Evolutionary conservation across 2,888 invertebrate genomes (phyloP), one percentile per base, ranked within the genome.

Genomic region (Dorcus parallelipipedus): DNA sequence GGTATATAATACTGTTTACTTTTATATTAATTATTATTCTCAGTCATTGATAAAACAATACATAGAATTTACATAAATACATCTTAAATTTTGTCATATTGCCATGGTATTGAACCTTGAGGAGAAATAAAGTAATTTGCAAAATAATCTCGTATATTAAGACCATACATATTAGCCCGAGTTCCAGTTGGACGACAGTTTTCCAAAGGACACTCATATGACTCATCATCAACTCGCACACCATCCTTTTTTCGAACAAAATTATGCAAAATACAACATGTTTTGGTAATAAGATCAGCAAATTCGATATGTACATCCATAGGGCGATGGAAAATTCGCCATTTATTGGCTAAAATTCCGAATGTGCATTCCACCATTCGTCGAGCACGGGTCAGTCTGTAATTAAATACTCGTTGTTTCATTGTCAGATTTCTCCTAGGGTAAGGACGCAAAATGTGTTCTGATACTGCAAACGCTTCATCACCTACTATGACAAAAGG

Each of bases 291-390:
- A 47, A 38, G 40, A n/a, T 55, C 58, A 41, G 62, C 58, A 60
- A 62, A 62, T 47, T 60, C 60, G 39, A 26, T 5, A n/a, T 9
- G 9, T 5, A 50, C 50, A 26, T 47, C 42, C 17, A 59, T 38
- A 8, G 58, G 58, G 23, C 62, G 38, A 45, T 67, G 64, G 45
- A 68, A 67, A 49, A 68, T 65, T 47, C 67, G 42, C 64, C 64
- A 70, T 52, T 69, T 69, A 50, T 68, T 67, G 38, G 52, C 55
- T 3, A 65, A 49, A 43, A 71, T 68, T 2, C 67, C 67, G 57
- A 69, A 69, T 26, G 64, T 56, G 52, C 65, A 67, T 56, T 68
- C 67, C 7, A 69, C 63, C 26, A 61, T 64, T 43, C 66, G 52
- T 54, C 67, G 47, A 47, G 67, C 66, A 9, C 49, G 17, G 3